phyloP scores from a whole-genome alignment of 2,797 vertebrate genomes.

The Cynopterus sphinx region DNA sequence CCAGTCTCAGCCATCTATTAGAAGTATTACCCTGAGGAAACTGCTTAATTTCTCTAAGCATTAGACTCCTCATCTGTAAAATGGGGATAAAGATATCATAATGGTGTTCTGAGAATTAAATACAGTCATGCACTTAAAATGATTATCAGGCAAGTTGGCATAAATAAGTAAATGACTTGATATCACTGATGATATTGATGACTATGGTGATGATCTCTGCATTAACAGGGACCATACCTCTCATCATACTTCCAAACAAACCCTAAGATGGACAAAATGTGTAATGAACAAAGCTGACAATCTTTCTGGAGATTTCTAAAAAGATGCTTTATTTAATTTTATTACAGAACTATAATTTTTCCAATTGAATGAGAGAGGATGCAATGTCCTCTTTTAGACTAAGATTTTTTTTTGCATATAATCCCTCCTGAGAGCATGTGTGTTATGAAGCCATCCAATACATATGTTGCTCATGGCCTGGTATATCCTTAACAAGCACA shows the following conservation, averaged over 20 bases:
- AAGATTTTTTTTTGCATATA: background rate
- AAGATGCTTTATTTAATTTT: background rate
- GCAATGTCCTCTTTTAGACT: background rate
- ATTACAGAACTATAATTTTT: slow-evolving; percentile 11
- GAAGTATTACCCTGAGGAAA: background rate
- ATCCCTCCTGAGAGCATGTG: background rate
- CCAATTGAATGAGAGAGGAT: background rate
- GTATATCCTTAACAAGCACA: slow-evolving; percentile 33
- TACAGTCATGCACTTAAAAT: background rate
- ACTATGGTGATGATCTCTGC: background rate
- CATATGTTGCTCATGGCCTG: slow-evolving; percentile 5
- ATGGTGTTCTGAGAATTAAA: background rate
- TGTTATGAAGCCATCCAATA: slow-evolving; percentile 34
- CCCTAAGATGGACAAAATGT: background rate
- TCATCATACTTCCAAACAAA: background rate
- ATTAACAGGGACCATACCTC: background rate
- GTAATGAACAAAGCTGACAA: background rate
- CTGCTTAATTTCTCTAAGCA: background rate
- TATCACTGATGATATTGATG: background rate
- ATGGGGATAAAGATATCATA: background rate
- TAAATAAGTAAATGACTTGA: background rate
- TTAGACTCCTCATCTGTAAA: background rate
- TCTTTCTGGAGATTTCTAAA: background rate
- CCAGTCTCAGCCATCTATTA: background rate
- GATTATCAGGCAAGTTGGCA: background rate